Conservation (phyloP, 2,113 vertebrate genomes). For the Desmodus rotundus region DNA sequence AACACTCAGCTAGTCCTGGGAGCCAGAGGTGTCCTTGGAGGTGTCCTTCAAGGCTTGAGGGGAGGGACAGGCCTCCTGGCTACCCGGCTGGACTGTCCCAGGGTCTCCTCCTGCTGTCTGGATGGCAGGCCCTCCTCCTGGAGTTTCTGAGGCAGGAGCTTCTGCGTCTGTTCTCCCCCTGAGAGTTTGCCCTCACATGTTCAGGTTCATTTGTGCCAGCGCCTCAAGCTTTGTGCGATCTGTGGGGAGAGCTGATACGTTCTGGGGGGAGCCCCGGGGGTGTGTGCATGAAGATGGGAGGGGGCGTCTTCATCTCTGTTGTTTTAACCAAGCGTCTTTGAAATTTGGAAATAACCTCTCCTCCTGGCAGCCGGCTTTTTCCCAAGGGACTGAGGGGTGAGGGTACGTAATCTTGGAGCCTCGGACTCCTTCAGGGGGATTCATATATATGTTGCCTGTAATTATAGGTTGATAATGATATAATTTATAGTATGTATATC, state of each 20-base stretch:
- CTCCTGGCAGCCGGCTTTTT: slow-evolving; percentile 66
- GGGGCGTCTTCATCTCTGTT: slow-evolving; percentile 47
- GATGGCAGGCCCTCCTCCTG: neutral
- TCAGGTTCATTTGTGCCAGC: slow-evolving; percentile 64
- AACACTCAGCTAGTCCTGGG: neutral
- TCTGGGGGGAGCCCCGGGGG: neutral
- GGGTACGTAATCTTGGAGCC: slow-evolving; percentile 74
- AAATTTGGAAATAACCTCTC: slow-evolving; percentile 76
- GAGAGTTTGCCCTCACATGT: slow-evolving; percentile 67
- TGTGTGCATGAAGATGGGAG: neutral
- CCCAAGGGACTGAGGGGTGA: slow-evolving; percentile 72
- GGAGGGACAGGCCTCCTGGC: neutral
- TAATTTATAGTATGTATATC: slow-evolving; percentile 83
- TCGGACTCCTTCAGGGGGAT: slow-evolving; percentile 83
- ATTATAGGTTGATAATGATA: slow-evolving; percentile 87
- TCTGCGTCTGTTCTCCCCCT: neutral
- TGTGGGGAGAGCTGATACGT: slow-evolving; percentile 47
- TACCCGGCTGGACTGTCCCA: neutral
- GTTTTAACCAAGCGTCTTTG: slow-evolving; percentile 74
- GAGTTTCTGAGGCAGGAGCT: neutral
- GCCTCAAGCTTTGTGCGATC: slow-evolving; percentile 56
- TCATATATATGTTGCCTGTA: slow-evolving; percentile 80
- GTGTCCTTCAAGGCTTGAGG: neutral
- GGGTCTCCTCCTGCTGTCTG: neutral
- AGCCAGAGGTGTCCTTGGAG: neutral